phyloP scores from a whole-genome alignment of 2,113 vertebrate genomes.

The Propithecus coquereli region DNA sequence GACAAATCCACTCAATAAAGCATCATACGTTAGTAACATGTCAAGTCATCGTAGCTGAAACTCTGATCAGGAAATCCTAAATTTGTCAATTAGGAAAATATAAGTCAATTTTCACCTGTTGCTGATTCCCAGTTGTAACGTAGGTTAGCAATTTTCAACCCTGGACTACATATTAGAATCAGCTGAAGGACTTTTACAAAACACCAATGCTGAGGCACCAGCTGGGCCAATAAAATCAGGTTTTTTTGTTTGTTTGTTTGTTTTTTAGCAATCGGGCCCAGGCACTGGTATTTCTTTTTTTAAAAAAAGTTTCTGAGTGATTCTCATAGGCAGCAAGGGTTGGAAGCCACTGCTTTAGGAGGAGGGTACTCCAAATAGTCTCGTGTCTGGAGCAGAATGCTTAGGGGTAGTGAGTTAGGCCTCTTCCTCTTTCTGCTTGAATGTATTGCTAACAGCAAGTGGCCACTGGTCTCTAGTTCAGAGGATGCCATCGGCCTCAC shows the following conservation, averaged over 20 bases:
- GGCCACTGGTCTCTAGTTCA: not conserved
- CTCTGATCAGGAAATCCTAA: not conserved
- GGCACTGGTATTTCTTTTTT: not conserved
- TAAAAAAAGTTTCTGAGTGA: not conserved
- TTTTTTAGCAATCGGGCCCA: not conserved
- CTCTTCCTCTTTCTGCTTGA: not conserved
- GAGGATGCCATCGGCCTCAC: not conserved
- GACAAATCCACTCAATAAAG: not conserved
- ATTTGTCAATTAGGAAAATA: not conserved
- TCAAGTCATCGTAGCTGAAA: not conserved
- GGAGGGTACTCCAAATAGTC: not conserved
- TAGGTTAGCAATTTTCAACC: not conserved
- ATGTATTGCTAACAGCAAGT: not conserved
- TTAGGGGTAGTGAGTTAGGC: not conserved
- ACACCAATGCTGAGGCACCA: not conserved
- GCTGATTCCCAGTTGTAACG: not conserved
- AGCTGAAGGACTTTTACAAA: not conserved
- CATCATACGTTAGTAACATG: not conserved
- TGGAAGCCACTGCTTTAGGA: not conserved
- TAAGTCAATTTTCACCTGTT: not conserved
- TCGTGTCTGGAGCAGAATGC: not conserved
- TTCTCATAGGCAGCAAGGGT: not conserved
- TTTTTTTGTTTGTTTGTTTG: too few relatives aligned
- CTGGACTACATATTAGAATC: not conserved
- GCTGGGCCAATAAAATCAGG: not conserved